phyloP scores from a whole-genome alignment of 2,888 invertebrate genomes.

The Epsilonema sp. region DNA sequence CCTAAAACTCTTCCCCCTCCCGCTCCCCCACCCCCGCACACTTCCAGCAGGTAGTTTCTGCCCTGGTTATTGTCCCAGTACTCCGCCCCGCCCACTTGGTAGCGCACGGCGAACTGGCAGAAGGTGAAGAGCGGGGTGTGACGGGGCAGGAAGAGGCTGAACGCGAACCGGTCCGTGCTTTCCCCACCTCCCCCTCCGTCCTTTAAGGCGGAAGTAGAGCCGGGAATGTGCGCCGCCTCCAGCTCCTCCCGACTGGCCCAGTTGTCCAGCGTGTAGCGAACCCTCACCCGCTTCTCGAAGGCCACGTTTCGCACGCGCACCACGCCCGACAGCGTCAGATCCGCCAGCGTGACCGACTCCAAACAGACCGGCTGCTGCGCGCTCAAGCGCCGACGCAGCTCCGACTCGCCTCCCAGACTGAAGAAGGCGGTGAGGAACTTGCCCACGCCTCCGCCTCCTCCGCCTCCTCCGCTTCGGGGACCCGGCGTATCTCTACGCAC shows the following conservation, averaged over 20 bases:
- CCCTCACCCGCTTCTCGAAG: not conserved
- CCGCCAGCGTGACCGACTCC: not conserved
- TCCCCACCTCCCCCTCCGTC: too few species aligned
- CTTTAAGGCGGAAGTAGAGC: too few species aligned
- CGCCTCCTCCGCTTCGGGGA: not conserved
- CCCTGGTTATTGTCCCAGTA: conserved; percentile 3
- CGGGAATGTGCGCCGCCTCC: not conserved
- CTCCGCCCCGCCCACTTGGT: not conserved
- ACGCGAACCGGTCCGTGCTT: not conserved
- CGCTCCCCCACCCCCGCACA: not conserved
- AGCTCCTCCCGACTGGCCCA: not conserved
- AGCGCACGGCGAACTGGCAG: not conserved
- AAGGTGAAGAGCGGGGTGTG: not conserved
- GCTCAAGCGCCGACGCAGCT: too few species aligned
- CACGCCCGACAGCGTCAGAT: not conserved
- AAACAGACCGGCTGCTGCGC: not conserved
- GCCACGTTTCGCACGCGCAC: not conserved
- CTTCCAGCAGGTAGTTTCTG: not conserved
- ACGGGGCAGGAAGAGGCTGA: not conserved
- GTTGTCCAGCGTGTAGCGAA: not conserved
- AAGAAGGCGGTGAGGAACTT: not conserved
- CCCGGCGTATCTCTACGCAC: not conserved
- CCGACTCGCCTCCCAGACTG: not conserved
- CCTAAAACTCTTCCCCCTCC: too few species aligned
- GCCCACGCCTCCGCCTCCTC: not conserved